Conservation (phyloP, 2,888 invertebrate species). For the Chironomus tentans region DNA sequence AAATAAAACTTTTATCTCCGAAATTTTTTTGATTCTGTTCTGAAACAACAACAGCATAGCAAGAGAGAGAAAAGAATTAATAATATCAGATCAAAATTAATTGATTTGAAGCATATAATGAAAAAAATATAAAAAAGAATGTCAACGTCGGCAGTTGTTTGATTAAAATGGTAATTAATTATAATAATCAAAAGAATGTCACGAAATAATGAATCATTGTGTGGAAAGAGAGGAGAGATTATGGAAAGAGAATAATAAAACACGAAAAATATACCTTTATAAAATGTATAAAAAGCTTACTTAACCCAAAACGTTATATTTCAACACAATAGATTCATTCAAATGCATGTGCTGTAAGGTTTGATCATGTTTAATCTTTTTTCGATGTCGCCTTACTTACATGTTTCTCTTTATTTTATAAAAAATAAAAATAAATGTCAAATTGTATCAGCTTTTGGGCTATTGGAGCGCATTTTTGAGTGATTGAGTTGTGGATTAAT, state of each 20-base stretch:
- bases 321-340: constrained; percentile 19
- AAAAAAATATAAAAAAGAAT: neutral
- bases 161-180: constrained; percentile 15
- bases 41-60: too few species aligned
- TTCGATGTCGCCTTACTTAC: constrained; percentile 8
- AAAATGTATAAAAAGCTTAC: neutral
- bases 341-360: constrained; percentile 14
- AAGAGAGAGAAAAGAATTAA: neutral
- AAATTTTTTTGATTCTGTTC: too few species aligned
- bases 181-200: constrained; percentile 21
- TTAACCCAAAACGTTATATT: neutral
- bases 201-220: constrained; percentile 9
- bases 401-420: neutral
- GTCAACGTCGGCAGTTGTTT: constrained; percentile 5
- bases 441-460: too few species aligned
- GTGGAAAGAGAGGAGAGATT: neutral
- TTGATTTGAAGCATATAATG: neutral
- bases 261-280: neutral
- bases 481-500: too few species aligned
- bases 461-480: too few species aligned
- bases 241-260: neutral
- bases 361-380: constrained; percentile 11
- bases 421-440: too few species aligned
- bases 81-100: neutral
- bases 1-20: too few species aligned